These are phyloP conservation scores for Drosophila mimetica DNA, from an alignment of 2,888 invertebrate species.

Conservation along the genomic window DNA sequence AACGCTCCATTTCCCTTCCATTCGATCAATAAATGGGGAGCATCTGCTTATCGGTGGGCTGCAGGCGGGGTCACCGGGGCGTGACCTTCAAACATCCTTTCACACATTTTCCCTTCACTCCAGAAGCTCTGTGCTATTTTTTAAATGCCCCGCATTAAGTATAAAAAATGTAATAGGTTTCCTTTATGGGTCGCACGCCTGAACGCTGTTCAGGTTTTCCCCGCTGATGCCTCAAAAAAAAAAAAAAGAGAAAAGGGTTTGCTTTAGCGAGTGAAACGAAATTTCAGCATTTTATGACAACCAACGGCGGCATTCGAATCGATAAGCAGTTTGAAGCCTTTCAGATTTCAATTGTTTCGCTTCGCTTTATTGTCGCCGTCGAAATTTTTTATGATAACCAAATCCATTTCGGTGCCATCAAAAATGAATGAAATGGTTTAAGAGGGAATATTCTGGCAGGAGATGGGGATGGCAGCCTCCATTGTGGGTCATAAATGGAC, in stretches of 20 bases:
- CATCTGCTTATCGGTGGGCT: slow-evolving; percentile 41
- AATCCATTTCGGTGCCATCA: slow-evolving; percentile 58
- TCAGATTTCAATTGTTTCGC: slow-evolving; percentile 67
- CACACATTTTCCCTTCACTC: slow-evolving; percentile 40
- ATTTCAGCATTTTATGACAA: slow-evolving; percentile 65
- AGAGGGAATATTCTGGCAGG: not conserved
- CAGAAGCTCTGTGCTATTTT: slow-evolving; percentile 38
- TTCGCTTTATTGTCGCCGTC: slow-evolving; percentile 47
- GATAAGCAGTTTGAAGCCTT: slow-evolving; percentile 72
- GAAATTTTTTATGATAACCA: slow-evolving; percentile 48
- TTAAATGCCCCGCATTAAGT: slow-evolving; percentile 68
- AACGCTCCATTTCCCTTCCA: slow-evolving; percentile 35
- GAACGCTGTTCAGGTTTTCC: slow-evolving; percentile 37
- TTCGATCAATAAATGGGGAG: slow-evolving; percentile 54
- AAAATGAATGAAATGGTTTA: slow-evolving; percentile 45
- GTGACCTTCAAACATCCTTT: slow-evolving; percentile 78
- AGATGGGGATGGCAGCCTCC: slow-evolving; percentile 1
- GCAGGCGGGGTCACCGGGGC: slow-evolving; percentile 35
- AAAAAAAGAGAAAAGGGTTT: slow-evolving; percentile 4
- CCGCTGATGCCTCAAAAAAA: not conserved
- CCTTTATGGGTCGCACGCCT: slow-evolving; percentile 51
- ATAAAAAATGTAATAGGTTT: slow-evolving; percentile 73
- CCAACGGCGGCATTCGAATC: slow-evolving; percentile 63
- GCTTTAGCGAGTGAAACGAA: slow-evolving; percentile 5
- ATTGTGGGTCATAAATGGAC: slow-evolving; percentile 27